Evolutionary conservation across 2,113 vertebrate genomes (phyloP).

Genomic region (Nothobranchius furzeri): DNA sequence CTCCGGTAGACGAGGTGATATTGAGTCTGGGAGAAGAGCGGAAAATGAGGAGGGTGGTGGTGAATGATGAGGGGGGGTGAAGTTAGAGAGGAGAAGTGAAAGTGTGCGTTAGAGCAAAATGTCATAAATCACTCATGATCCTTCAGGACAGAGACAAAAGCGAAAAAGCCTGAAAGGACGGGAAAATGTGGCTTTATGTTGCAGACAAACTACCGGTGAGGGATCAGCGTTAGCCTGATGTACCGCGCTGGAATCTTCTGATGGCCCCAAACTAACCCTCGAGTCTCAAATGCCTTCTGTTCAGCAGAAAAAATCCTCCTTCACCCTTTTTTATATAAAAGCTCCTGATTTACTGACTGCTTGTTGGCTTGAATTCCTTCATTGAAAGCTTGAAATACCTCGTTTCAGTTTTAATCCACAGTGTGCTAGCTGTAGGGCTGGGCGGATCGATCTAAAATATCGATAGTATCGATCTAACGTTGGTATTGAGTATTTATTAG

Average conservation of each 20-base stretch:
- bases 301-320: slow-evolving; percentile 50
- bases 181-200: slow-evolving; percentile 55
- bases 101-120: slow-evolving; percentile 64
- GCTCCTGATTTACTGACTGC: slow-evolving; percentile 37
- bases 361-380: slow-evolving; percentile 24
- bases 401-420: background rate
- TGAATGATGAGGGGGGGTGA: slow-evolving; percentile 1
- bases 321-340: slow-evolving; percentile 34
- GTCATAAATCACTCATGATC: slow-evolving; percentile 76
- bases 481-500: too few species aligned
- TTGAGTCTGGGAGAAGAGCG: slow-evolving; percentile 70
- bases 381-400: slow-evolving; percentile 26
- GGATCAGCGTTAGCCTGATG: slow-evolving; percentile 68
- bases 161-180: slow-evolving; percentile 40
- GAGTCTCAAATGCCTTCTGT: slow-evolving; percentile 56
- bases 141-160: slow-evolving; percentile 56
- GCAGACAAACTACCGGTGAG: slow-evolving; percentile 70
- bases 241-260: slow-evolving; percentile 61
- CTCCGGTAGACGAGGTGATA: slow-evolving; percentile 69
- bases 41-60: slow-evolving; percentile 56
- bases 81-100: slow-evolving; percentile 49
- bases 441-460: too few species aligned
- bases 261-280: slow-evolving; percentile 48
- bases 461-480: too few species aligned
- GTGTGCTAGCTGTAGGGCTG: too few species aligned